Evolutionary conservation across 1,140 invertebrate species (phyloP), one percentile per base, ranked within the genome.

Genomic region (Phymastichus coffea): DNA sequence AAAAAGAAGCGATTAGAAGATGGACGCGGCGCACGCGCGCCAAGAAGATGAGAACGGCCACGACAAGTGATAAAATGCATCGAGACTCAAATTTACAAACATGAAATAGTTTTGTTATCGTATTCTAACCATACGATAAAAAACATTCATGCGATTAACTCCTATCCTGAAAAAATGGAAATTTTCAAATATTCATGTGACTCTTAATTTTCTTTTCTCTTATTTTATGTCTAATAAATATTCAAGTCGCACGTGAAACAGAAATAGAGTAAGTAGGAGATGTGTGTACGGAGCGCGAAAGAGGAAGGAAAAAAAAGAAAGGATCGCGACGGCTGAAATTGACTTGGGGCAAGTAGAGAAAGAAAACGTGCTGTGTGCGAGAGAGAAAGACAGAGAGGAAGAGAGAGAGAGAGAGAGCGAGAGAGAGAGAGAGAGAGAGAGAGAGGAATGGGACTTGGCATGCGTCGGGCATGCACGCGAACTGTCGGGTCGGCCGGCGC

Each of bases 371-470:
- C n/a, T n/a, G n/a, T n/a, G n/a, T n/a, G n/a, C n/a, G n/a, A n/a
- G n/a, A n/a, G n/a, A n/a, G n/a, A n/a, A n/a, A n/a, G n/a, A n/a
- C n/a, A n/a, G n/a, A n/a, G n/a, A n/a, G n/a, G n/a, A n/a, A n/a
- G n/a, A n/a, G n/a, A n/a, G n/a, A n/a, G n/a, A n/a, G n/a, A n/a
- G n/a, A n/a, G n/a, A n/a, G n/a, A n/a, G n/a, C n/a, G n/a, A n/a
- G n/a, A n/a, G n/a, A n/a, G n/a, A n/a, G n/a, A n/a, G n/a, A n/a
- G n/a, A n/a, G n/a, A n/a, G n/a, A n/a, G n/a, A n/a, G n/a, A n/a
- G n/a, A n/a, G n/a, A 15, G 51, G 23, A 44, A 55, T 38, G 33
- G 37, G 54, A 60, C 52, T 60, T 64, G 54, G 63, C 60, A 62
- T 52, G 59, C 59, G 46, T 48, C 47, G n/a, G 38, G 59, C 47